Conservation (phyloP, 2,888 invertebrate species). For the Spilosoma lubricipeda region DNA sequence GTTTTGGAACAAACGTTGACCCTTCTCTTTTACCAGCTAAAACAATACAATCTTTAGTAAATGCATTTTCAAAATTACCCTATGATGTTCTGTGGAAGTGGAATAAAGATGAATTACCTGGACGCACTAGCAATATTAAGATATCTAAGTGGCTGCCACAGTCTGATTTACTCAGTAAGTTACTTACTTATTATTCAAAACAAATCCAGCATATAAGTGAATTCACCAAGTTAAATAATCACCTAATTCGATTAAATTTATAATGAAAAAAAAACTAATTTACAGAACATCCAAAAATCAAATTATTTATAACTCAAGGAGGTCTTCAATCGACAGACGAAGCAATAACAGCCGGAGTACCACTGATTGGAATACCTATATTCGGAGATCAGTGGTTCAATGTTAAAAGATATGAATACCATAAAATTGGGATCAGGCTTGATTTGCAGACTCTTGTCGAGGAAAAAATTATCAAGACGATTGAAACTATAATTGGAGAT, state of each 20-base stretch:
- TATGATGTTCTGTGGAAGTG: no score
- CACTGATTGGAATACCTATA: conserved; percentile 70
- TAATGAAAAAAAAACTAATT: background rate
- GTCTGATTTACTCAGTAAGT: conserved; percentile 21
- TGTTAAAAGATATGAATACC: conserved; percentile 51
- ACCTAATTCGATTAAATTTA: no score
- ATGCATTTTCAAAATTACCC: conserved; percentile 48
- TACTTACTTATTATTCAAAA: background rate
- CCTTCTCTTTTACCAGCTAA: conserved; percentile 44
- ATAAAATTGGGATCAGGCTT: conserved; percentile 27
- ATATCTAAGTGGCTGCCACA: no score
- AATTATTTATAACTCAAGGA: conserved; percentile 76
- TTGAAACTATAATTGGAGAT: conserved; percentile 16
- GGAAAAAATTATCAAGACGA: conserved; percentile 8
- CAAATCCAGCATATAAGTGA: no score
- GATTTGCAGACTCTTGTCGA: conserved; percentile 16
- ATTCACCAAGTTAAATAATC: no score
- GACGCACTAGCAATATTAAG: no score
- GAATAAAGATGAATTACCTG: no score
- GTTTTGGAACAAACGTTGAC: conserved; percentile 64
- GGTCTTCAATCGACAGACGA: conserved; percentile 77
- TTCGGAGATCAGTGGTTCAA: conserved; percentile 71
- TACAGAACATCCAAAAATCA: conserved; percentile 72
- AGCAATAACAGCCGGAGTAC: conserved; percentile 61
- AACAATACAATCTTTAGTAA: conserved; percentile 41